Base-by-base conservation (phyloP, 2,797 vertebrate species). In the Enteromius afrohamiltoni region DNA sequence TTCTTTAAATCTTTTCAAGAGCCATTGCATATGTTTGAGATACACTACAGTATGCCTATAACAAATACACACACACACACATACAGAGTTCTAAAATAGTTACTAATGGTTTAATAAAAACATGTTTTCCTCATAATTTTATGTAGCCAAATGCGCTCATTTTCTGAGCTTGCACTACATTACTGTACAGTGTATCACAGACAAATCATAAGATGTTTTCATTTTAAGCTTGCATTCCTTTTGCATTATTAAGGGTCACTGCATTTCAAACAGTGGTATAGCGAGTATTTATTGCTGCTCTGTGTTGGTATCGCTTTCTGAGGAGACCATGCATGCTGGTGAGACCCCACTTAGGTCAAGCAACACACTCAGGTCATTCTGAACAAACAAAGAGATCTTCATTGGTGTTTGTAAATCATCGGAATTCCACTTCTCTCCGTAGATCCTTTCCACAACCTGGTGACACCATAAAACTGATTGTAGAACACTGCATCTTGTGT, bases 321-420 rank as follows among this genome's bases (percentile, higher is more conserved):
- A 37, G 53, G 26, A 71, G 53, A 81, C 19, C 40, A 62, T 71
- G 51, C 67, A 71, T 80, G 79, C 37, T 70, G 64, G 47, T 68
- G 77, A 79, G 64, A 79, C 31, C 64, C 58, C 16, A 26, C 34
- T 51, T 21, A 47, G 23, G 79, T 80, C 37, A 71, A 40, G 51
- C 29, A 74, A 40, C 31, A 51, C 80, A 29, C 69, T 71, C 51
- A 75, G 80, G 70, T 51, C 26, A 82, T 74, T 74, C 29, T 37
- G 80, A 49, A 26, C 31, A 65, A 51, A 49, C 3, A 2, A 64
- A 65, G 6, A 74, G 17, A 75, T 64, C 21, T 31, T 75, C 45
- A 64, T 19, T 26, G 17, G n/a, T 73, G 51, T 60, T 64, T 51
- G 69, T 26, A 64, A 45, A 60, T 23, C 68, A 47, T 17, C 45